Conservation (phyloP, 2,888 invertebrate genomes). For the Heteromyza rotundicornis region DNA sequence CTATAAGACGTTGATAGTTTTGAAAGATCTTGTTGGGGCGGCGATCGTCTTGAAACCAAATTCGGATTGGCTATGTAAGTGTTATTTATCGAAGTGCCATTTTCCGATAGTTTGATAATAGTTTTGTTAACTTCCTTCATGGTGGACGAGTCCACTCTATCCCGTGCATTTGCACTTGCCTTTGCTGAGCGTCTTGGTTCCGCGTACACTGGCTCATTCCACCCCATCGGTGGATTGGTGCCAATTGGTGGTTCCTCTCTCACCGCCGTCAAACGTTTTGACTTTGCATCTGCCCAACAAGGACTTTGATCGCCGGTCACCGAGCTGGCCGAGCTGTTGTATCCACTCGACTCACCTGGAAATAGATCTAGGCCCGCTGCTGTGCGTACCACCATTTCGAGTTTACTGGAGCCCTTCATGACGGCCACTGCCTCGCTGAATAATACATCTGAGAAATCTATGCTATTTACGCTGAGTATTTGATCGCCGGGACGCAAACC, state of each 20-base stretch:
- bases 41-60: constrained; percentile 28
- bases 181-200: constrained; percentile 28
- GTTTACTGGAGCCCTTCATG: constrained; percentile 78
- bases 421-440: constrained; percentile 85
- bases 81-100: constrained; percentile 75
- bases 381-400: constrained; percentile 79
- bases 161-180: constrained; percentile 18
- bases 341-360: constrained; percentile 82
- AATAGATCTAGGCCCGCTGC: constrained; percentile 80
- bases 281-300: constrained; percentile 69
- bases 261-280: constrained; percentile 74
- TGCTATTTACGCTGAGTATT: constrained; percentile 87
- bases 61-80: constrained; percentile 56
- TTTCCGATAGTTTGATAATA: constrained; percentile 75
- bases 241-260: constrained; percentile 70
- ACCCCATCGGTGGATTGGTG: constrained; percentile 25
- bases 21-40: constrained; percentile 25
- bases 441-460: constrained; percentile 76
- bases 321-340: constrained; percentile 84
- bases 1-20: constrained; percentile 15
- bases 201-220: constrained; percentile 27
- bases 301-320: constrained; percentile 77
- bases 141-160: constrained; percentile 13
- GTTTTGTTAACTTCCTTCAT: constrained; percentile 68
- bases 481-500: constrained; percentile 91